Evolutionary conservation across 1,140 invertebrate genomes (phyloP), one percentile per base, ranked within the genome.

Genomic region (Eciton burchellii): DNA sequence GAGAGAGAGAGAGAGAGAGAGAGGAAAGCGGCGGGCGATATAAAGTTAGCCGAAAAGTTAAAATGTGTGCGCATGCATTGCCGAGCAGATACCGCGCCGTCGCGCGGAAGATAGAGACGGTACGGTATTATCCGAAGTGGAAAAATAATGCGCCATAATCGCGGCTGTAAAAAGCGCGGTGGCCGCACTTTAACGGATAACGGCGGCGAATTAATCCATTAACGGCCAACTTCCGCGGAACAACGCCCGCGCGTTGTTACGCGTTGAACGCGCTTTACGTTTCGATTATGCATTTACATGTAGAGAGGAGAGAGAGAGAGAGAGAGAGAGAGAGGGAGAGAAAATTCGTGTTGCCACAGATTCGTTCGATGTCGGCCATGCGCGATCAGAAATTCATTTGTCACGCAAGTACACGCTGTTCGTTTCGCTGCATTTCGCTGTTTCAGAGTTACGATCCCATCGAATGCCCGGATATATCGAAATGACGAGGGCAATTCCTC

Each of bases 41-140:
- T 82, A 82, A 76, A 73, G 71, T 63, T 82, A 63, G 49, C 49
- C 59, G 49, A 68, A 79, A 77, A 66, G 73, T 79, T 79, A 68
- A 79, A 79, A 79, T 70, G 74, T 79, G 63, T 70, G 49, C 63
- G 35, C 62, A 54, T 24, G 49, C 49, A 79, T 79, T 79, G 26
- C 24, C 63, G 56, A 79, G 70, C 52, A 79, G 21, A 29, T 56
- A 79, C 49, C 8, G 29, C 49, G 16, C 21, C 35, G n/a, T 79
- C 35, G n/a, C 35, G 12, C 12, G 63, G 24, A 70, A 70, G 49
- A 43, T 56, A 66, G 21, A 70, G 49, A 49, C 26, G 45, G 63
- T 9, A 49, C 26, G 45, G 63, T 9, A 79, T 79, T 70, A 59
- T 56, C 63, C 45, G 41, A 41, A 68, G 63, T 26, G 16, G 29